phyloP scores from a whole-genome alignment of 2,113 vertebrate genomes.

The cat (Felis catus) region F.catus_Fca126_mat1.0 CM031418.1:824501-825000 shows the following conservation, averaged over 20 bases:
- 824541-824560: too few species aligned
- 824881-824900: not conserved
- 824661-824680: not conserved
- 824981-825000: not conserved
- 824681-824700: not conserved
- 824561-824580: not conserved
- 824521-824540: too few species aligned
- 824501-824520: too few species aligned
- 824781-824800: not conserved
- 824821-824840: not conserved
- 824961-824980: not conserved
- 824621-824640: accelerated
- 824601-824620: not conserved
- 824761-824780: not conserved
- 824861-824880: not conserved
- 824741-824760: not conserved
- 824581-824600: accelerated
- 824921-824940: not conserved
- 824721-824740: not conserved
- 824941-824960: not conserved
- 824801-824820: not conserved
- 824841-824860: not conserved
- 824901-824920: not conserved
- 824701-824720: not conserved
- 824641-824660: not conserved